A percentile compares a stretch with the other conserved stretches of the same genome.
Conservation (phyloP, 2,113 vertebrate species). For the Entelurus aequoreus region DNA sequence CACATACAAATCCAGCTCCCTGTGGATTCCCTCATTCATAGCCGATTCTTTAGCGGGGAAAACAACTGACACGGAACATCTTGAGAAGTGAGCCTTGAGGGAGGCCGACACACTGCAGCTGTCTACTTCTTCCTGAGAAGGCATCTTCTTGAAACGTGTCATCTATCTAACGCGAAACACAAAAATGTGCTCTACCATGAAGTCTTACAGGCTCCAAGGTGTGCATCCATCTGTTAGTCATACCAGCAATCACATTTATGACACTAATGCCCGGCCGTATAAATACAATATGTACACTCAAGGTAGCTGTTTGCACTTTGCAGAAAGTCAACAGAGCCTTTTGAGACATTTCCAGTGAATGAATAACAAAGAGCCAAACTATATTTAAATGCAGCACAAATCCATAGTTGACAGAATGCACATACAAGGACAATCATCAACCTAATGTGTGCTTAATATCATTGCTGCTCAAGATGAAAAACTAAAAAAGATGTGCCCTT, state of each 20-base stretch:
- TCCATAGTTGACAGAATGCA: slow-evolving; percentile 4
- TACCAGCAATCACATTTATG: slow-evolving; percentile 50
- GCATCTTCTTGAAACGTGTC: neutral
- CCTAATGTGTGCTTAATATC: neutral
- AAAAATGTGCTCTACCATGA: slow-evolving; percentile 14
- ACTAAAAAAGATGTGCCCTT: neutral
- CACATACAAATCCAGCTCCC: slow-evolving; percentile 44
- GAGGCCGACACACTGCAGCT: slow-evolving; percentile 15
- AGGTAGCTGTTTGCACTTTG: slow-evolving; percentile 37
- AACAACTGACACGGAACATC: slow-evolving; percentile 31
- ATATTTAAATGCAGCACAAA: slow-evolving; percentile 13
- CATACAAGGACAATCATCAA: neutral
- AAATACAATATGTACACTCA: slow-evolving; percentile 29
- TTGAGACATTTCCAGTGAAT: slow-evolving; percentile 20
- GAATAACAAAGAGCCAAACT: slow-evolving; percentile 20
- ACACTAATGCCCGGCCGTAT: slow-evolving; percentile 49
- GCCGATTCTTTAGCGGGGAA: slow-evolving; percentile 36
- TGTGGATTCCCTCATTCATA: slow-evolving; percentile 30
- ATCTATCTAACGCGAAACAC: neutral
- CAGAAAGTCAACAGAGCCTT: slow-evolving; percentile 47
- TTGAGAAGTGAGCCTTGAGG: slow-evolving; percentile 26
- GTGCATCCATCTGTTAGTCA: slow-evolving; percentile 31
- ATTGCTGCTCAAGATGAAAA: neutral
- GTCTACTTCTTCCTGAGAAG: neutral
- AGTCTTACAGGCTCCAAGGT: slow-evolving; percentile 13